Evolutionary conservation across 2,888 invertebrate species (phyloP).

Genomic region (Onthophagus sagittarius): DNA sequence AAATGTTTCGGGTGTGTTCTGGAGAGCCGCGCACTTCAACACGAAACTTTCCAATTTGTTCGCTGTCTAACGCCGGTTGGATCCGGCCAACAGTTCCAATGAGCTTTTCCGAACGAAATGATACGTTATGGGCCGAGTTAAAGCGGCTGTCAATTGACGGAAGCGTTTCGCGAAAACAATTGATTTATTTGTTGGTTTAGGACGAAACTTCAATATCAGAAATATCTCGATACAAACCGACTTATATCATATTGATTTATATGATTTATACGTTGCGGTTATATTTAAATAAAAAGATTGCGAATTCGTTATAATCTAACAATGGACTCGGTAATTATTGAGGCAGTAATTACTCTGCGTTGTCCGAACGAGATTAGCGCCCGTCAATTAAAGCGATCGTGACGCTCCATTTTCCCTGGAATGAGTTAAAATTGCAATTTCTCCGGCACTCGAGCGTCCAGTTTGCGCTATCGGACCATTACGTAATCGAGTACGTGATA

Average conservation of each 20-base stretch:
- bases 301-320: background rate
- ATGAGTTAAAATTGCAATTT: background rate
- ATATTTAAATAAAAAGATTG: too few species aligned
- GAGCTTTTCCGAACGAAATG: background rate
- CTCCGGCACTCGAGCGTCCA: background rate
- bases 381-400: background rate
- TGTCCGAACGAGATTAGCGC: background rate
- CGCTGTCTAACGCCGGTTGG: background rate
- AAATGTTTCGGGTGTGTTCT: background rate
- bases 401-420: background rate
- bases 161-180: constrained; percentile 7
- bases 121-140: background rate
- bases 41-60: background rate
- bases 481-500: background rate
- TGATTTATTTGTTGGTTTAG: background rate
- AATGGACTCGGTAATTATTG: background rate
- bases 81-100: background rate
- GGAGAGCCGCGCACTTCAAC: background rate
- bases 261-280: too few species aligned
- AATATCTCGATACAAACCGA: background rate
- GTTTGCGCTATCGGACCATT: background rate
- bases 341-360: background rate
- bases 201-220: background rate
- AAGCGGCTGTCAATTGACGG: background rate
- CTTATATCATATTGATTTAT: background rate